Percentiles rank a stretch among this genome's conserved stretches.
These are phyloP conservation scores for Vombatus ursinus DNA, from an alignment of 2,113 vertebrate species.

Conservation along the genomic window DNA sequence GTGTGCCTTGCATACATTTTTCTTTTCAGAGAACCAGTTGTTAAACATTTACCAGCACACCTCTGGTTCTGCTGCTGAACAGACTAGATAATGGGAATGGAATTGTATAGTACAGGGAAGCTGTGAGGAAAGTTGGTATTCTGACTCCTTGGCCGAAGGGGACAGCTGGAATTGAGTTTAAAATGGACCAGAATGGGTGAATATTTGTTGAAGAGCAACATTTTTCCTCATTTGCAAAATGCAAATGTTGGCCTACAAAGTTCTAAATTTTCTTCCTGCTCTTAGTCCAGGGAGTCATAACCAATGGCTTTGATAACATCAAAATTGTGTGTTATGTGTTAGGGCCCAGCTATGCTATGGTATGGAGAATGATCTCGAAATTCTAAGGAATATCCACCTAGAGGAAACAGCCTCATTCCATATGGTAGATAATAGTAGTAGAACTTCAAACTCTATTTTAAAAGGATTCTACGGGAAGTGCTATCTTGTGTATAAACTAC, in stretches of 20 bases:
- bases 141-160: too few relatives aligned
- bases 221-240: background rate
- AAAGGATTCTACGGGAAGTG: background rate
- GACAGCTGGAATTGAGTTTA: too few relatives aligned
- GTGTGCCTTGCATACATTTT: too few relatives aligned
- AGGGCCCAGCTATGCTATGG: background rate
- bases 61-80: too few relatives aligned
- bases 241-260: background rate
- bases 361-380: background rate
- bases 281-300: background rate
- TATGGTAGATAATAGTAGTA: background rate
- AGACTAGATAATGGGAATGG: too few relatives aligned
- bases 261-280: background rate
- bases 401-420: background rate
- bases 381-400: background rate
- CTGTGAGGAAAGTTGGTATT: too few relatives aligned
- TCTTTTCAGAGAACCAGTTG: too few relatives aligned
- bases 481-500: background rate
- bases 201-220: background rate
- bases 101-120: too few relatives aligned
- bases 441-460: conserved; percentile 18
- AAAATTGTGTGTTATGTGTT: background rate
- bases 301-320: background rate
- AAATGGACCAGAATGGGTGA: background rate
- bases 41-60: too few relatives aligned